Evolutionary conservation across 2,888 invertebrate species (phyloP).

Genomic region (Crioceris asparagi): DNA sequence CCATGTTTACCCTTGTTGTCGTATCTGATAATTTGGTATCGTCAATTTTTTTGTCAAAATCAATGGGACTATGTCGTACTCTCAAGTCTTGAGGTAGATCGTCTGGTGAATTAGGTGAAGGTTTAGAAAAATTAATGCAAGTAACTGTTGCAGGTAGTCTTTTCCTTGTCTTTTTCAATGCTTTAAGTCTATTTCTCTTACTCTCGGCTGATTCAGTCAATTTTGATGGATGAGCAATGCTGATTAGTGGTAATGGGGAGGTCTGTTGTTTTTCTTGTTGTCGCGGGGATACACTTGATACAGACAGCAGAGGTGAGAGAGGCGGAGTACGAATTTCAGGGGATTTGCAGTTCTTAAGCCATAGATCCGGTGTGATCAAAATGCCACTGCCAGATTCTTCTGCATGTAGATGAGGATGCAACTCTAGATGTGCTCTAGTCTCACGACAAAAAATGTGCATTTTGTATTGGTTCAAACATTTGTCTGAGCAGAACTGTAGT

Average conservation of each 20-base stretch:
- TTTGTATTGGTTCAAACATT: slow-evolving; percentile 91
- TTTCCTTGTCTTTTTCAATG: slow-evolving; percentile 38
- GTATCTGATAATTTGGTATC: too few species aligned
- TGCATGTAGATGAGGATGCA: slow-evolving; percentile 61
- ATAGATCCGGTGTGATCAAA: slow-evolving; percentile 82
- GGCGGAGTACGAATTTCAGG: slow-evolving; percentile 22
- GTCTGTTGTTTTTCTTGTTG: too few species aligned
- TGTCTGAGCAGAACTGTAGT: slow-evolving; percentile 84
- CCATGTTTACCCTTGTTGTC: too few species aligned
- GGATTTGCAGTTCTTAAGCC: slow-evolving; percentile 69
- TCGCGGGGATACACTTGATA: too few species aligned
- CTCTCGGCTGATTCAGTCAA: slow-evolving; percentile 38
- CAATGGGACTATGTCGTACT: slow-evolving; percentile 24
- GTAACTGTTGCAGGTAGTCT: slow-evolving; percentile 39
- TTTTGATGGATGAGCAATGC: slow-evolving; percentile 56
- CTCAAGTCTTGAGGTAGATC: slow-evolving; percentile 35
- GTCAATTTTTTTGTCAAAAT: slow-evolving; percentile 9
- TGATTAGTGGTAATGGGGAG: slow-evolving; percentile 52
- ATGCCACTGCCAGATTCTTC: slow-evolving; percentile 24
- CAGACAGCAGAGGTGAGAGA: slow-evolving; percentile 28
- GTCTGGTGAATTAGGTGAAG: slow-evolving; percentile 16
- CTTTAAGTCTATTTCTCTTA: slow-evolving; percentile 34
- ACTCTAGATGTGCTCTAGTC: slow-evolving; percentile 82
- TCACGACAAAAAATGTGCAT: slow-evolving; percentile 95
- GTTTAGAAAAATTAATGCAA: slow-evolving; percentile 27